Evolutionary conservation across 1,140 invertebrate species (phyloP), one percentile per base, ranked within the genome.

Genomic region (Achroia grisella): DNA sequence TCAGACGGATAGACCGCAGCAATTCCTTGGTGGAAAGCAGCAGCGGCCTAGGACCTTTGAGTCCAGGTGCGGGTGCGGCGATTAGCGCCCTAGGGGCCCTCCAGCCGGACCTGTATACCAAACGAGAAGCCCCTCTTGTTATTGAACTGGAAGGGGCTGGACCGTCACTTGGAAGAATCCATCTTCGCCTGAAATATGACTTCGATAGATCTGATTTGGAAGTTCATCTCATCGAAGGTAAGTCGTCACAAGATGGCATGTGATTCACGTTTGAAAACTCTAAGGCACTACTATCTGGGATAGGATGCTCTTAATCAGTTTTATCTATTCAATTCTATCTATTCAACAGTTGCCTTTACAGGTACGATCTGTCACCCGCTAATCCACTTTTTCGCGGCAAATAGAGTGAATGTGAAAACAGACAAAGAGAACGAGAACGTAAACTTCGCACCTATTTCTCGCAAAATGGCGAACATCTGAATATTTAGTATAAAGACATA

Each of bases 161-260:
- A 1, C 88, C 89, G 11, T 89, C 90, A 37, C 86, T 95, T 6
- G 95, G 95, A 14, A 87, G 93, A 32, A 88, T 97, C 46, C 95
- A 96, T 71, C 88, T 96, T 52, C 87, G 93, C n/a, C 86, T 97
- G 4, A 95, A 93, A 57, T 97, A 96, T 62, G 95, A 97, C 79
- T 95, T 96, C 65, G 92, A 96, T 72, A 89, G 93, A 60, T 96
- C 94, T 12, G 95, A 97, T 78, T 86, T 97, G 33, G 91, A 94
- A 48, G 93, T 96, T 13, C 94, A 96, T 81, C 79, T 97, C 31
- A 96, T 97, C 82, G 93, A 95, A 92, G 93, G 93, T 94, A 71
- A 60, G 52, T 50, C 35, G 30, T 33, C 9, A 39, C 44, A 47
- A 10, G 17, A n/a, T n/a, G n/a, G n/a, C n/a, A n/a, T n/a, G n/a